phyloP scores from a whole-genome alignment of 2,797 vertebrate genomes.

The Anguilla anguilla region DNA sequence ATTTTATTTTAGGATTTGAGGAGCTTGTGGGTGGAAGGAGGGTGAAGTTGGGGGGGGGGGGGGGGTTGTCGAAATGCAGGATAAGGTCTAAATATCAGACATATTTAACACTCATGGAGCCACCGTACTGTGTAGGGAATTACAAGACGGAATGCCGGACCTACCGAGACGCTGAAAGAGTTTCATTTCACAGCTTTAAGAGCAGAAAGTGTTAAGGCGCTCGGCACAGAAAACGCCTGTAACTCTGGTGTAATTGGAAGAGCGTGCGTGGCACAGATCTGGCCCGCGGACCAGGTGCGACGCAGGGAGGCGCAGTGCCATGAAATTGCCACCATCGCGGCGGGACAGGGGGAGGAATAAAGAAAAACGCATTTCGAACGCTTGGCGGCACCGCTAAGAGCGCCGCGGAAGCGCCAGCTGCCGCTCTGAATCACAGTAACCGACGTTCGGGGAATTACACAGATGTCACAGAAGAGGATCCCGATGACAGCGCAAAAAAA shows the following conservation, averaged over 20 bases:
- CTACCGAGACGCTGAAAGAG: slow-evolving; percentile 26
- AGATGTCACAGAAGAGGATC: neutral
- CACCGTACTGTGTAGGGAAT: neutral
- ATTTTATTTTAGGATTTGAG: neutral
- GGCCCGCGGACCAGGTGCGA: slow-evolving; percentile 14
- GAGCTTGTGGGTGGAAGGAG: neutral
- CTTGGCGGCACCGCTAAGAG: neutral
- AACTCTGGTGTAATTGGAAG: slow-evolving; percentile 31
- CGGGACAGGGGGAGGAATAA: neutral
- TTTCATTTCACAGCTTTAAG: slow-evolving; percentile 39
- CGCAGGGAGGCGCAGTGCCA: neutral
- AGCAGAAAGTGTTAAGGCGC: slow-evolving; percentile 23
- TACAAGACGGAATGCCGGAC: slow-evolving; percentile 23
- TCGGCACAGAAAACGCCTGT: slow-evolving; percentile 24
- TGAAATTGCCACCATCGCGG: neutral
- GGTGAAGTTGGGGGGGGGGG: neutral
- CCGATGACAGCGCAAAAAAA: neutral
- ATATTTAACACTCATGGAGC: neutral
- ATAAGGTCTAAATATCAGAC: neutral
- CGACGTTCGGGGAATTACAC: neutral
- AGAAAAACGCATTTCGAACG: neutral
- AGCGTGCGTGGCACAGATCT: neutral
- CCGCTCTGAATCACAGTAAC: neutral
- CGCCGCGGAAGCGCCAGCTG: neutral
- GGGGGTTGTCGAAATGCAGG: neutral